Base-by-base conservation (phyloP, 1,140 invertebrate species). In the Mactra quadrangularis region DNA sequence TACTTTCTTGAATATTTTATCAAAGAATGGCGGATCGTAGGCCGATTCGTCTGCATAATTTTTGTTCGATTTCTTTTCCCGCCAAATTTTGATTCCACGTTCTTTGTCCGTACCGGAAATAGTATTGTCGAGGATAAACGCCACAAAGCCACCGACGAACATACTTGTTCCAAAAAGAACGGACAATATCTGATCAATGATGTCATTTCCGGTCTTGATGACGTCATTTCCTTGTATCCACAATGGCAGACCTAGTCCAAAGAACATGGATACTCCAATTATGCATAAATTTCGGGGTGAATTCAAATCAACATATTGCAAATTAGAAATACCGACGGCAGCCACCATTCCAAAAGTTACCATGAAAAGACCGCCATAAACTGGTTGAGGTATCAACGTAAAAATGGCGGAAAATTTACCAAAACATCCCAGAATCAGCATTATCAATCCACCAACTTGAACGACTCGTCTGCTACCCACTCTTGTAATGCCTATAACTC, bases 271-370 rank as follows among this genome's bases (percentile, higher is more conserved):
- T 85, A 97, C 95, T 19, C 97, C 97, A 11, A 98, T 94, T 66
- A 98, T 96, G 90, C 97, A 97, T 9, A 97, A 93, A 93, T 98
- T 98, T 68, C 93, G 82, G n/a, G 96, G 94, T n/a, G 96, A 97
- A 88, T 96, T 96, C 53, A 98, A 91, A 89, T 97, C 94, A n/a
- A 97, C 95, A 88, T 96, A 97, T 89, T 97, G 97, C 25, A 98
- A 93, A 19, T 96, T 96, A 0, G 97, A 97, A 0, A 97, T 91
- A 47, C 91, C 91, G 0, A 92, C 90, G 0, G 90, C 83, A 11
- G 87, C 82, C 11, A 91, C 82, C 90, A 91, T 92, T 45, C 85
- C 96, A 91, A 97, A 97, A 96, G 97, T 97, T 9, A 97, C 95
- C 86, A 96, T 96, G 92, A 97, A 97, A 79, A 97, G 95, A 1